Base-by-base conservation (phyloP, 2,888 invertebrate genomes). In the Elysia crispata region DNA sequence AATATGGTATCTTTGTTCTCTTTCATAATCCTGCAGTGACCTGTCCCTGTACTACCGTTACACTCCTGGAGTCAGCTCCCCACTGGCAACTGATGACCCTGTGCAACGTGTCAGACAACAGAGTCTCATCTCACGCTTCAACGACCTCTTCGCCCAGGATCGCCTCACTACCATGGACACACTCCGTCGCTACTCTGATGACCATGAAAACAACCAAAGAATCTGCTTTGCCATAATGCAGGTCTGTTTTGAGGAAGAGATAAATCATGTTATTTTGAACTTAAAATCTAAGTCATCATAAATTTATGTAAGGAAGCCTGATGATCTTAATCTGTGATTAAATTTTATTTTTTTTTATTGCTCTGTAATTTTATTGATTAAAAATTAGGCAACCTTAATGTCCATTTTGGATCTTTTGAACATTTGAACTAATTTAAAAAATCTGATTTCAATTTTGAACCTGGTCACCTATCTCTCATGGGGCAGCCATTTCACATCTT, bases 81-180 rank as follows among this genome's bases (percentile, higher is more conserved):
- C 91, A 0, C 85, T 91, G 75, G 87, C 90, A 13, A 79, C 87
- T 18, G 90, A 91, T 82, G 91, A 92, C 81, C 88, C 90, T 50
- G 89, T 89, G 28, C 91, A 91, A 86, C 85, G 90, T 57, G 88
- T 91, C 41, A 86, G 91, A 30, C 91, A 92, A 85, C 89, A 88
- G 81, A 90, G 88, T 81, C 86, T 90, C 57, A 87, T 91, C 73
- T 86, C 89, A 3, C 88, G 91, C 54, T 92, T 89, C 87, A 92
- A 92, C 80, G 92, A 92, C 85, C 87, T 91, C 87, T 92, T 91
- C 83, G 87, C 90, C 33, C 87, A 88, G 80, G 90, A 91, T 70
- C 88, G 92, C 13, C 87, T 91, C 1, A 90, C 91, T 82, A 92
- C 92, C 76, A 90, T 92, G 90, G 91, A 92, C 81, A 91, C 89